These are phyloP conservation scores for Heterotilapia buettikoferi DNA, from an alignment of 2,113 vertebrate genomes.

Conservation along the genomic window DNA sequence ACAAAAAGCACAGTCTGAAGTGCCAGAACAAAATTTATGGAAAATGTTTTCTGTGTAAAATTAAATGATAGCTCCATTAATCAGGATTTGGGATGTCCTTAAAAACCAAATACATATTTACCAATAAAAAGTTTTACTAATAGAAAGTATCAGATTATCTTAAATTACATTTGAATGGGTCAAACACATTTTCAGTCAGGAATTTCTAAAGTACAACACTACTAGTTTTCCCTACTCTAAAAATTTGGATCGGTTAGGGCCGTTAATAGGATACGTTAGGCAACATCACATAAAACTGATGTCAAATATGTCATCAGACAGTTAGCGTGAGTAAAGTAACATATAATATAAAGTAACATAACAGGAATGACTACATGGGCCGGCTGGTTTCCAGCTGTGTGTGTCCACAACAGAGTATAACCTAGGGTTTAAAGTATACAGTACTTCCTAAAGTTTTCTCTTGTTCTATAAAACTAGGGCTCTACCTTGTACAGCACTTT, in stretches of 20 bases:
- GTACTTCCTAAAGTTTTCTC: no score
- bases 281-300: not conserved
- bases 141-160: not conserved
- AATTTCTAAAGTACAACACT: not conserved
- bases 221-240: not conserved
- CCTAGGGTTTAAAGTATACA: no score
- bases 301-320: not conserved
- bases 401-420: no score
- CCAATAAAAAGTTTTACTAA: not conserved
- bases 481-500: no score
- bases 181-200: not conserved
- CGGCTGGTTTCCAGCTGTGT: no score
- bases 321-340: no score
- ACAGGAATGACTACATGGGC: no score
- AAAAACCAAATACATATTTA: not conserved
- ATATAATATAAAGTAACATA: no score
- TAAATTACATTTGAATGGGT: not conserved
- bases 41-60: not conserved
- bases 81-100: not conserved
- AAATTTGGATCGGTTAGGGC: not conserved
- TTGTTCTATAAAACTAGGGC: no score
- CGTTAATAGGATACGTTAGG: not conserved
- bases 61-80: not conserved
- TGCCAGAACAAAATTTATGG: not conserved
- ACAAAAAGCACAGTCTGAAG: not conserved